Percentiles rank a stretch among this genome's conserved stretches.
phyloP scores from a whole-genome alignment of 2,888 invertebrate genomes.

The Microctonus hyperodae region DNA sequence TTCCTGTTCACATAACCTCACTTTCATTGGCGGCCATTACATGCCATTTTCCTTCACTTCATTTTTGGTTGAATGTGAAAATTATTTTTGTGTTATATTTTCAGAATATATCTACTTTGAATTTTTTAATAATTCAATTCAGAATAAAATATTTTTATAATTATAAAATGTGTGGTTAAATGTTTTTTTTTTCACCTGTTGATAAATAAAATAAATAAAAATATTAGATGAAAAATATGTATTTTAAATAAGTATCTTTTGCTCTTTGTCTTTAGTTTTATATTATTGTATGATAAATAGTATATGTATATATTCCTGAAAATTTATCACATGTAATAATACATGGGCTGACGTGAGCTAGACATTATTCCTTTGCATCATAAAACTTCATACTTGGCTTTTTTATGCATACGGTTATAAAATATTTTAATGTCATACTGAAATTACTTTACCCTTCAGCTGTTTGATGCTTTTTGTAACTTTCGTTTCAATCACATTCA shows the following conservation, averaged over 20 bases:
- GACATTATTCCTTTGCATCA: neutral
- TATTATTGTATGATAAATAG: neutral
- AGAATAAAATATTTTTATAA: too few species aligned
- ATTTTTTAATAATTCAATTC: neutral
- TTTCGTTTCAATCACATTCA: neutral
- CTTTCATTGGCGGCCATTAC: neutral
- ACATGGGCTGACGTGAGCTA: neutral
- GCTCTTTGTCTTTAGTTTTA: neutral
- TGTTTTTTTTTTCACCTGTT: too few species aligned
- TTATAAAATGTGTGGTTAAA: too few species aligned
- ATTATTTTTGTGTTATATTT: neutral
- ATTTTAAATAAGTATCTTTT: neutral
- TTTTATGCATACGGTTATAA: conserved; percentile 8
- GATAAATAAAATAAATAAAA: too few species aligned
- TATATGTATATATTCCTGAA: neutral
- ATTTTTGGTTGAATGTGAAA: neutral
- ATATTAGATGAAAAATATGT: neutral
- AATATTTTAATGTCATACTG: conserved; percentile 4
- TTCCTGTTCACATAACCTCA: conserved; percentile 10
- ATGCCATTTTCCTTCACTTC: neutral
- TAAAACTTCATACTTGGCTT: conserved; percentile 7
- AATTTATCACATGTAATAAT: neutral
- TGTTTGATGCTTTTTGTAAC: neutral
- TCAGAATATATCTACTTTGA: neutral
- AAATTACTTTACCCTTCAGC: conserved; percentile 1